Evolutionary conservation across 2,888 invertebrate species (phyloP).

Genomic region (Caenorhabditis virilis): DNA sequence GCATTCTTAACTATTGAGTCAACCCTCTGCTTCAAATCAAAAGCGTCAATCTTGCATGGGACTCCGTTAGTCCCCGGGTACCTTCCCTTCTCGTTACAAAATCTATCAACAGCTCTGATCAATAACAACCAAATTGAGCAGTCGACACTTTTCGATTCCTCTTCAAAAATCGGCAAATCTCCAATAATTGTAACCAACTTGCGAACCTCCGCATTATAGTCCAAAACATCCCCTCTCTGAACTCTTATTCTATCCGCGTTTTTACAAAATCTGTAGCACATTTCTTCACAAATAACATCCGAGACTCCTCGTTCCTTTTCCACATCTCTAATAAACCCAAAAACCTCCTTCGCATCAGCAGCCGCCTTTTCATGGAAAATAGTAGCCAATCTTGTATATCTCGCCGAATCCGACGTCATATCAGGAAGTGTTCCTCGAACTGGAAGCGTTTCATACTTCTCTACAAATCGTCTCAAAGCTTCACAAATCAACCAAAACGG

Average conservation of each 20-base stretch:
- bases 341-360: constrained; percentile 51
- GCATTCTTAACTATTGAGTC: constrained; percentile 25
- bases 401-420: constrained; percentile 62
- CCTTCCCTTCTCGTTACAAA: constrained; percentile 81
- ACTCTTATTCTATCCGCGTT: constrained; percentile 83
- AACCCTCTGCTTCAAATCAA: constrained; percentile 50
- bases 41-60: constrained; percentile 49
- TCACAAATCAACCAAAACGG: constrained; percentile 62
- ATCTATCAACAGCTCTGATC: constrained; percentile 86
- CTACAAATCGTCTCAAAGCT: constrained; percentile 51
- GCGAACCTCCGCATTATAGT: constrained; percentile 75
- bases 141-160: constrained; percentile 7
- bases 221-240: constrained; percentile 78
- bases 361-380: constrained; percentile 51
- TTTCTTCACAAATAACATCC: constrained; percentile 31
- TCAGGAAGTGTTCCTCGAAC: constrained; percentile 66
- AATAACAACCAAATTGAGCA: constrained; percentile 79
- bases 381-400: constrained; percentile 45
- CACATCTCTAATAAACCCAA: constrained; percentile 29
- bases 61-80: constrained; percentile 65
- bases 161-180: constrained; percentile 3
- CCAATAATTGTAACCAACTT: constrained; percentile 3
- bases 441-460: constrained; percentile 55
- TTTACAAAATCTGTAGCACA: constrained; percentile 71
- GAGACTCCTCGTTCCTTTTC: constrained; percentile 30